Percentiles rank a stretch among this genome's conserved stretches.
These are phyloP conservation scores for Prionailurus viverrinus DNA, from an alignment of 2,113 vertebrate genomes.

Conservation along the genomic window DNA sequence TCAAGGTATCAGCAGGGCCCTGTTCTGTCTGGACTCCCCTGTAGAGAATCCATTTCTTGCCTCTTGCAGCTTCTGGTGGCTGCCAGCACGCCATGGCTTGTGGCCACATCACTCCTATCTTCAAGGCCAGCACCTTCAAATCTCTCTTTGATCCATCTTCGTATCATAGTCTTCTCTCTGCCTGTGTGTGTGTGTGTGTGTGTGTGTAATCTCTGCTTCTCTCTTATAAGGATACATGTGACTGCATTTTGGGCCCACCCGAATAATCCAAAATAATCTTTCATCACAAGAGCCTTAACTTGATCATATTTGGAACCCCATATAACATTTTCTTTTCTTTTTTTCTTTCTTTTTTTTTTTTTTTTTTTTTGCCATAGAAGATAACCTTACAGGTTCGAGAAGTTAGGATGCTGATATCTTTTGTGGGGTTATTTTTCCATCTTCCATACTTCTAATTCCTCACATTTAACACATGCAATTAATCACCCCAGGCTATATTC, in stretches of 20 bases:
- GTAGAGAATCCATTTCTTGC: background rate
- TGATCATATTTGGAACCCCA: background rate
- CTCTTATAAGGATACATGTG: background rate
- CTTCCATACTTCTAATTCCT: background rate
- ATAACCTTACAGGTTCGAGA: background rate
- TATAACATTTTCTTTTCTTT: background rate
- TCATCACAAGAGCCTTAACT: background rate
- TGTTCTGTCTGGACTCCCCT: background rate
- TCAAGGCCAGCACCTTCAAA: background rate
- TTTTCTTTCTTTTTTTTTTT: background rate
- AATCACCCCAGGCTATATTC: background rate
- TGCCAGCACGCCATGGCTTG: background rate
- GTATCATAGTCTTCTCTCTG: background rate
- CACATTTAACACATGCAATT: background rate
- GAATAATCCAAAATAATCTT: background rate
- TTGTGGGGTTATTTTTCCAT: background rate
- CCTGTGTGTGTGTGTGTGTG: background rate
- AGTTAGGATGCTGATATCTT: background rate
- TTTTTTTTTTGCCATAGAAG: background rate
- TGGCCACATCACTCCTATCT: background rate
- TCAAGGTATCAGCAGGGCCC: background rate
- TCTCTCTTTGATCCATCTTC: background rate
- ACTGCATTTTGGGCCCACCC: background rate
- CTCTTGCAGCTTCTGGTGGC: background rate
- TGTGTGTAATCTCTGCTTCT: background rate